Percentiles rank a stretch among this genome's conserved stretches.
These are phyloP conservation scores for Cyclophora albipunctata DNA, from an alignment of 2,888 invertebrate species.

Conservation along the genomic window DNA sequence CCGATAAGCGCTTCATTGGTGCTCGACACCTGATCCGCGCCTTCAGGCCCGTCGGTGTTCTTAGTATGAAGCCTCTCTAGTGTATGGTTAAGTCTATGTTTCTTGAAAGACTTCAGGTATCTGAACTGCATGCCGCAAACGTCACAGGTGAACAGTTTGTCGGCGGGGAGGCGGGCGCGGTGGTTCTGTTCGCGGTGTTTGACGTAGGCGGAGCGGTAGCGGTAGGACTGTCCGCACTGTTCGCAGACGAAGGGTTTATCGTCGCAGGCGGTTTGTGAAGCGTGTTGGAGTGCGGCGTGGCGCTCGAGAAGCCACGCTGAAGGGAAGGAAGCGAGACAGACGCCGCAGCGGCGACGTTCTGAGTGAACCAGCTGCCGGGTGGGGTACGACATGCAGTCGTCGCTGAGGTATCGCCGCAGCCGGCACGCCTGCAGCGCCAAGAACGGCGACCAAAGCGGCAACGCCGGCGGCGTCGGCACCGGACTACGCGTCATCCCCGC, in stretches of 20 bases:
- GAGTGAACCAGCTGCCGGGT: constrained; percentile 44
- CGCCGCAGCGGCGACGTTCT: constrained; percentile 81
- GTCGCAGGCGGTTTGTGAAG: constrained; percentile 78
- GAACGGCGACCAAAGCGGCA: constrained; percentile 66
- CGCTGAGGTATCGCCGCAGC: constrained; percentile 66
- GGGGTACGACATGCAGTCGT: constrained; percentile 67
- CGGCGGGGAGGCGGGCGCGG: constrained; percentile 88
- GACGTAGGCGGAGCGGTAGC: constrained; percentile 85
- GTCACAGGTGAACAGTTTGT: constrained; percentile 92
- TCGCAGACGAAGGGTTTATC: constrained; percentile 94
- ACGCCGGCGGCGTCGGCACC: constrained; percentile 24
- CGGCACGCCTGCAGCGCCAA: constrained; percentile 66
- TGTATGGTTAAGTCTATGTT: constrained; percentile 91
- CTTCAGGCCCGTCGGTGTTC: constrained; percentile 65
- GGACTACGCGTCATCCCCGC: constrained; percentile 51
- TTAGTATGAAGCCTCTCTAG: constrained; percentile 87
- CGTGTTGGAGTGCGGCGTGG: constrained; percentile 89
- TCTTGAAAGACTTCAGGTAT: constrained; percentile 92
- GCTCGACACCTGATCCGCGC: constrained; percentile 81
- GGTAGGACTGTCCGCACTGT: constrained; percentile 92
- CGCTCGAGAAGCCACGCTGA: constrained; percentile 91
- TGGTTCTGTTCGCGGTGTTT: constrained; percentile 92
- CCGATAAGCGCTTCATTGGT: constrained; percentile 79
- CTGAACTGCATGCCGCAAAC: constrained; percentile 95
- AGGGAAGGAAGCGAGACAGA: constrained; percentile 90